phyloP scores from a whole-genome alignment of 64 coral and sea anemone genomes.

The Montipora capricornis region DNA sequence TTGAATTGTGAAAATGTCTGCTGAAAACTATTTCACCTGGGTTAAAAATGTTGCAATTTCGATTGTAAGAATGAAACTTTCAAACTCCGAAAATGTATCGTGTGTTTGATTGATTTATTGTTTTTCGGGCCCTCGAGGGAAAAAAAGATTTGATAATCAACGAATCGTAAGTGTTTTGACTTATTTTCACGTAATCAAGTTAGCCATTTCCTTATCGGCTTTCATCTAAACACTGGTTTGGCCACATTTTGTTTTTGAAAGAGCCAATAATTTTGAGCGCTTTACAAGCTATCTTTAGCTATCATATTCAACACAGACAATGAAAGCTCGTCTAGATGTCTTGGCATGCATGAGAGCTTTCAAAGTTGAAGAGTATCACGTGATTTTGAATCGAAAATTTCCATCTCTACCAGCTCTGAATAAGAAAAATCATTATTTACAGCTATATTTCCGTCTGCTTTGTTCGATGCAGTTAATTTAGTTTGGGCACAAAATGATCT shows the following conservation, averaged over 20 bases:
- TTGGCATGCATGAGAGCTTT: neutral
- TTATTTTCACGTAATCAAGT: constrained; percentile 1
- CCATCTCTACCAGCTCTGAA: neutral
- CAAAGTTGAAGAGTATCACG: neutral
- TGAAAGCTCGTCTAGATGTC: neutral
- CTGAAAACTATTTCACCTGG: neutral
- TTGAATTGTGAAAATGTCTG: neutral
- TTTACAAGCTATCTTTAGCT: neutral
- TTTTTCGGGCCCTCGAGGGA: constrained; percentile 20
- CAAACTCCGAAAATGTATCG: neutral
- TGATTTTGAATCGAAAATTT: constrained; percentile 11
- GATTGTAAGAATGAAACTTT: neutral
- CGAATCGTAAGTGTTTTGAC: constrained; percentile 4
- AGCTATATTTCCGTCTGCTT: neutral
- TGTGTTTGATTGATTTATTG: neutral
- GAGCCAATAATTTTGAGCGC: neutral
- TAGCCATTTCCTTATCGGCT: neutral
- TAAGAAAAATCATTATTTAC: neutral
- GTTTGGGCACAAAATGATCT: neutral
- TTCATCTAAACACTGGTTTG: neutral
- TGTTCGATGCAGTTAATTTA: neutral
- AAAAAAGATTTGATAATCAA: neutral
- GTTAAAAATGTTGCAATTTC: neutral
- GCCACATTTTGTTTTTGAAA: neutral
- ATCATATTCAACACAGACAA: neutral